phyloP scores from a whole-genome alignment of 2,797 vertebrate species.

The Acanthurus leucopareius region DNA sequence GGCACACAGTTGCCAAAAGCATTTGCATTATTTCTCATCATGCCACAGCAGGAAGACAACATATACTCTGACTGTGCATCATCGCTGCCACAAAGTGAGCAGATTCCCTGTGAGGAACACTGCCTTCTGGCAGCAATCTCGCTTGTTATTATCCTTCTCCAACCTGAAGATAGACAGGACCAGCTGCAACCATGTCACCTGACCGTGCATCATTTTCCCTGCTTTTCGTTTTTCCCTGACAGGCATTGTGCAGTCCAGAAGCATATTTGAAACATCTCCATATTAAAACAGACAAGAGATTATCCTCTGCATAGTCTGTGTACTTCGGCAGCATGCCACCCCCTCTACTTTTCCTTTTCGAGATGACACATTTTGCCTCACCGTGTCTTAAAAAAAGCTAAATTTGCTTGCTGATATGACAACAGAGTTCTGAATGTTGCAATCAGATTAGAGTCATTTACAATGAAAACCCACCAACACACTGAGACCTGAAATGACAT shows the following conservation, averaged over 20 bases:
- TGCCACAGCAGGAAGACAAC: slow-evolving; percentile 54
- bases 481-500: no score
- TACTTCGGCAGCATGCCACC: slow-evolving; percentile 26
- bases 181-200: slow-evolving; percentile 64
- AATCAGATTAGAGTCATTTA: slow-evolving; percentile 63
- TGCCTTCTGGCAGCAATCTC: slow-evolving; percentile 63
- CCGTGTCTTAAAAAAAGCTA: slow-evolving; percentile 14
- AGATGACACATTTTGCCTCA: slow-evolving; percentile 29
- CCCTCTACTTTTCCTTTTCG: slow-evolving; percentile 10
- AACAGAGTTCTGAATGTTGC: slow-evolving; percentile 34
- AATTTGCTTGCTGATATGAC: slow-evolving; percentile 42
- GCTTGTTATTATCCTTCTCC: slow-evolving; percentile 59
- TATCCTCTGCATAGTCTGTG: slow-evolving; percentile 33
- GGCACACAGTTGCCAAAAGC: slow-evolving; percentile 52
- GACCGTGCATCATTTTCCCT: slow-evolving; percentile 52
- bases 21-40: slow-evolving; percentile 71
- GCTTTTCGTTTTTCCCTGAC: slow-evolving; percentile 40
- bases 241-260: slow-evolving; percentile 38
- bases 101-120: slow-evolving; percentile 48
- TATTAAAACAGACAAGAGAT: slow-evolving; percentile 46
- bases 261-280: slow-evolving; percentile 34
- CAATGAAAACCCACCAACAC: not conserved
- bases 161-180: slow-evolving; percentile 60
- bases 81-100: slow-evolving; percentile 57
- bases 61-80: slow-evolving; percentile 39